Evolutionary conservation across 2,888 invertebrate species (phyloP).

Genomic region (Cryptophagus acutangulus): DNA sequence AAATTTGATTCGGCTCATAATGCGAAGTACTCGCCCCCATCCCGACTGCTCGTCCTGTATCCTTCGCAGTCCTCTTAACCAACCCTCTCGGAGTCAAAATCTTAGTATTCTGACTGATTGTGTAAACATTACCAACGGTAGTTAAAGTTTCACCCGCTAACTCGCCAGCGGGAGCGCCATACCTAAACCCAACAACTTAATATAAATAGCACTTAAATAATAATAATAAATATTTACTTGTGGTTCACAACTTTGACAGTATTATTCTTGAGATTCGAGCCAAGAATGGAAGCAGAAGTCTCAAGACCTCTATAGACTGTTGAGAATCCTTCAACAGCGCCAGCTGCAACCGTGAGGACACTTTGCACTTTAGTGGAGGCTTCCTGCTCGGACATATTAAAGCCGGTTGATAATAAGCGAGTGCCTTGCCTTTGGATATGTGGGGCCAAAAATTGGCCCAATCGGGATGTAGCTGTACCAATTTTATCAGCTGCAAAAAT

Average conservation of each 20-base stretch:
- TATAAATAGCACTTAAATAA: neutral
- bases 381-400: constrained; percentile 52
- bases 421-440: constrained; percentile 63
- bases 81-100: constrained; percentile 64
- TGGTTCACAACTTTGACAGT: constrained; percentile 70
- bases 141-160: constrained; percentile 62
- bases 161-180: constrained; percentile 62
- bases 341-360: constrained; percentile 62
- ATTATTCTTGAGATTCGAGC: constrained; percentile 61
- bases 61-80: constrained; percentile 59
- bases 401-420: constrained; percentile 53
- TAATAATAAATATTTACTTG: constrained; percentile 52
- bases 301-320: constrained; percentile 69
- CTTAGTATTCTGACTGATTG: constrained; percentile 60
- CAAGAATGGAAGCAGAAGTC: constrained; percentile 63
- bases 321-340: constrained; percentile 66
- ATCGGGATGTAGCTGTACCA: constrained; percentile 60
- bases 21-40: no score
- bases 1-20: no score
- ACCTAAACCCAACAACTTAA: constrained; percentile 48
- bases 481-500: constrained; percentile 51
- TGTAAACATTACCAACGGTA: constrained; percentile 65
- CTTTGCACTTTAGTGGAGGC: constrained; percentile 56
- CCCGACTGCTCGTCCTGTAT: constrained; percentile 29
- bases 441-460: constrained; percentile 65